phyloP scores from a whole-genome alignment of 1,140 invertebrate genomes.

The Drosophila mayri region DNA sequence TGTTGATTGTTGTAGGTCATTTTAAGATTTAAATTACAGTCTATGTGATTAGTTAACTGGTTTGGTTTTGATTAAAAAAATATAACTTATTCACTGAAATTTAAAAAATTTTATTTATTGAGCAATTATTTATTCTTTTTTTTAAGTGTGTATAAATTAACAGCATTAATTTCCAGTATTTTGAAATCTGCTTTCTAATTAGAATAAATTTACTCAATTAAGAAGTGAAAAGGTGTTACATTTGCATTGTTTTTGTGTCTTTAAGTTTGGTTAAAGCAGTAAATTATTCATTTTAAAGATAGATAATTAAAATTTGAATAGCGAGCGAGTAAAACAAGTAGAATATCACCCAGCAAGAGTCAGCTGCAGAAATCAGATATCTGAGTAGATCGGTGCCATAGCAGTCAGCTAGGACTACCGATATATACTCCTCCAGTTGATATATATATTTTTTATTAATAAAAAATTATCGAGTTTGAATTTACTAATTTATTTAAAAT shows the following conservation, averaged over 20 bases:
- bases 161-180: no score
- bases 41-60: neutral
- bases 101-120: no score
- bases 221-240: neutral
- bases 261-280: neutral
- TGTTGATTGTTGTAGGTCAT: neutral
- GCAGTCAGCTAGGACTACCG: neutral
- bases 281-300: neutral
- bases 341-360: constrained; percentile 1
- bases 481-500: neutral
- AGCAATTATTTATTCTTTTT: neutral
- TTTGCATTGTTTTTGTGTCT: neutral
- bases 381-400: neutral
- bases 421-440: neutral
- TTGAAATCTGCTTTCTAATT: neutral
- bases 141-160: neutral
- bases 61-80: neutral
- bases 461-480: neutral
- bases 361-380: neutral
- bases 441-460: neutral
- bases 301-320: no score
- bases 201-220: neutral
- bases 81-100: neutral
- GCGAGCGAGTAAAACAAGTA: no score
- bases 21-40: neutral